phyloP scores from a whole-genome alignment of 2,888 invertebrate genomes.

The Venusia cambrica region DNA sequence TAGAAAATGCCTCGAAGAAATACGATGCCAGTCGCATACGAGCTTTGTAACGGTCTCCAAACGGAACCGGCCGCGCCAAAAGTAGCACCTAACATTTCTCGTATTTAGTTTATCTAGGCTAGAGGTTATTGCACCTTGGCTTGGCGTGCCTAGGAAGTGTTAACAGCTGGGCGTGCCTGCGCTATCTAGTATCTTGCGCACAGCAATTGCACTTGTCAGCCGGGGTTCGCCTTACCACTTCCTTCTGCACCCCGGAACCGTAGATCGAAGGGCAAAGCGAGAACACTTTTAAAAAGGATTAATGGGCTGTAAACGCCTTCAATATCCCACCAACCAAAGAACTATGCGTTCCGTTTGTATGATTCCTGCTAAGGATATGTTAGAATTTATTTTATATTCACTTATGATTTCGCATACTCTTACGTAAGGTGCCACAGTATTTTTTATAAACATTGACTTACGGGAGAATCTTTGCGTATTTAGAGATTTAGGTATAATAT shows the following conservation, averaged over 20 bases:
- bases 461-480: too few relatives aligned
- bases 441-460: too few relatives aligned
- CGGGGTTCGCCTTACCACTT: constrained; percentile 36
- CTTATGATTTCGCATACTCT: too few relatives aligned
- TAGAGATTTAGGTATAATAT: too few relatives aligned
- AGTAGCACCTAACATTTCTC: constrained; percentile 22
- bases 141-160: constrained; percentile 36
- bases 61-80: constrained; percentile 12
- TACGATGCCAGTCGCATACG: constrained; percentile 5
- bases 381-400: too few relatives aligned
- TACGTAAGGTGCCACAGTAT: too few relatives aligned
- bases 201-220: constrained; percentile 67
- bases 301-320: too few relatives aligned
- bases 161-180: constrained; percentile 60
- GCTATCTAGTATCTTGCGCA: constrained; percentile 65
- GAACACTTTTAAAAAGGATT: too few relatives aligned
- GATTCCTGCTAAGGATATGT: too few relatives aligned
- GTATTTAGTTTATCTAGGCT: constrained; percentile 35
- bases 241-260: constrained; percentile 15
- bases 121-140: constrained; percentile 30
- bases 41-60: constrained; percentile 13
- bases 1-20: constrained; percentile 12
- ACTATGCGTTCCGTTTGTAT: too few relatives aligned
- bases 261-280: constrained; percentile 10
- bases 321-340: too few relatives aligned